Percentiles rank a stretch among this genome's conserved stretches.
Conservation (phyloP, 2,888 invertebrate genomes). For the Drosophila eohydei region DNA sequence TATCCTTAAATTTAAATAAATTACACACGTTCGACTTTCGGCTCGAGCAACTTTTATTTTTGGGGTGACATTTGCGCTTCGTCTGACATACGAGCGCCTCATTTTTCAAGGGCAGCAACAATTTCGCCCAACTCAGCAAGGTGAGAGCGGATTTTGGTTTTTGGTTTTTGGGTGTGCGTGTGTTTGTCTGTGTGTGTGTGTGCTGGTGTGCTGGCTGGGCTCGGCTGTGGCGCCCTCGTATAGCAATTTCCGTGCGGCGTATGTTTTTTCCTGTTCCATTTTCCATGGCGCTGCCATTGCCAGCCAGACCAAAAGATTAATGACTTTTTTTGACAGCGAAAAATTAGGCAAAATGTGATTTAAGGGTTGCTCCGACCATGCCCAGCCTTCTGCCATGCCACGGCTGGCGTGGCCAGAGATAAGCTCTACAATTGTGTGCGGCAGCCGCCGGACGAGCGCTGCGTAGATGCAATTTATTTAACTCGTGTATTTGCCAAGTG, state of each 20-base stretch:
- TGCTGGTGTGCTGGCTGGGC: conserved; percentile 44
- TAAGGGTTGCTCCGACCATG: conserved; percentile 68
- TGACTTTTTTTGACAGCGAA: conserved; percentile 84
- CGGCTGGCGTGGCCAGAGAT: conserved; percentile 67
- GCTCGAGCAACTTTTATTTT: conserved; percentile 51
- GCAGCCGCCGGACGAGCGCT: conserved; percentile 45
- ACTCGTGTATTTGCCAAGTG: conserved; percentile 61
- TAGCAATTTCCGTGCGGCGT: conserved; percentile 76
- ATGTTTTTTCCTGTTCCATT: conserved; percentile 74
- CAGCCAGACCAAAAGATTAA: conserved; percentile 79
- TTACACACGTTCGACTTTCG: conserved; percentile 78
- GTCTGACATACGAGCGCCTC: conserved; percentile 74
- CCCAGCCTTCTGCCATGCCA: conserved; percentile 8
- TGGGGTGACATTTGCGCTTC: conserved; percentile 65
- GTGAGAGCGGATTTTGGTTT: conserved; percentile 54
- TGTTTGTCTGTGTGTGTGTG: conserved; percentile 17
- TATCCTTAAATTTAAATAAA: conserved; percentile 74
- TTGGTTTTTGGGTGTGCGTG: conserved; percentile 24
- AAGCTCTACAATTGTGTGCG: conserved; percentile 52
- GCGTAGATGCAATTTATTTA: conserved; percentile 71
- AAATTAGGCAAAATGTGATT: conserved; percentile 83
- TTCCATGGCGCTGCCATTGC: conserved; percentile 60
- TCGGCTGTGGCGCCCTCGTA: conserved; percentile 58
- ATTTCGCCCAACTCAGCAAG: conserved; percentile 57
- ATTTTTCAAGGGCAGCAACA: conserved; percentile 76